Percentiles rank a stretch among this genome's conserved stretches.
Evolutionary conservation across 2,888 invertebrate species (phyloP).

Genomic region (Linnaemya tessellans): DNA sequence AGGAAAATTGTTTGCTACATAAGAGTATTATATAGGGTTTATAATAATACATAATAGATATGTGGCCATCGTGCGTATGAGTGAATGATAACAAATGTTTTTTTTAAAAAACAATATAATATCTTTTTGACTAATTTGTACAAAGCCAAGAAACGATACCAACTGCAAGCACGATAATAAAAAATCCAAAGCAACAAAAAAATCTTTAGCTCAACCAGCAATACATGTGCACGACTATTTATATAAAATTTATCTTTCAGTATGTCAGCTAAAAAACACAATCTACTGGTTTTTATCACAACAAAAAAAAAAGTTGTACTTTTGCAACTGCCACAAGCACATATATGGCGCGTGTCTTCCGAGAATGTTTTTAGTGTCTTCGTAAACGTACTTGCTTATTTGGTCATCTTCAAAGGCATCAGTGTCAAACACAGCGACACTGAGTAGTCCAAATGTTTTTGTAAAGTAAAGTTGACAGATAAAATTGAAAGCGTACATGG

Average conservation of each 20-base stretch:
- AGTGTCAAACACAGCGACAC: slow-evolving; percentile 68
- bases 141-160: no score
- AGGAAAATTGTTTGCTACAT: no score
- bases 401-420: slow-evolving; percentile 61
- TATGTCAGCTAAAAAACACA: neutral
- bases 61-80: no score
- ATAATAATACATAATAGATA: no score
- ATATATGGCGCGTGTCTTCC: neutral
- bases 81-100: no score
- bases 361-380: neutral
- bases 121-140: no score
- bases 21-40: no score
- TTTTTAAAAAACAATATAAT: no score
- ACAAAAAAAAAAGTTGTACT: neutral
- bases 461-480: slow-evolving; percentile 74
- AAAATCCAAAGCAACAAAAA: no score
- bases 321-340: neutral
- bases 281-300: neutral
- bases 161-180: no score
- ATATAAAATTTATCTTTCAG: neutral
- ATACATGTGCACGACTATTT: neutral
- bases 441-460: slow-evolving; percentile 66
- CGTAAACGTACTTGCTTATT: neutral
- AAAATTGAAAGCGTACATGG: slow-evolving; percentile 64
- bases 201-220: no score